A percentile compares a stretch with the other conserved stretches of the same genome.
Conservation (phyloP, 2,113 vertebrate species). For the Mesocricetus auratus region DNA sequence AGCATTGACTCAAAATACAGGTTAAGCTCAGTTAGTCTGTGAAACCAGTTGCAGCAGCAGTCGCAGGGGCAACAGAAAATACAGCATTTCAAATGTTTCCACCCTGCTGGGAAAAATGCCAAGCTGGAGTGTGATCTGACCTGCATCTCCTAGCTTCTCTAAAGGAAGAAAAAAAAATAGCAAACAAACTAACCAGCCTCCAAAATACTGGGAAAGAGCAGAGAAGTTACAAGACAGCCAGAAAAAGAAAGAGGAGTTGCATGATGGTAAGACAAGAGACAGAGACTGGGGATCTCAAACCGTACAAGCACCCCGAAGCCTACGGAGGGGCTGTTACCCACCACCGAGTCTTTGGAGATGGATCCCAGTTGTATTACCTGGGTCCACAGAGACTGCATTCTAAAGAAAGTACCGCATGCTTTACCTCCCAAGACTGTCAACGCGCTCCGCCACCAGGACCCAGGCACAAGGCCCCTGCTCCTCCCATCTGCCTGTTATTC, state of each 20-base stretch:
- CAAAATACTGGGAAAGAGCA: neutral
- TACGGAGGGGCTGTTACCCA: neutral
- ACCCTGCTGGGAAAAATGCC: slow-evolving; percentile 65
- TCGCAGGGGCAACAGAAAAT: slow-evolving; percentile 58
- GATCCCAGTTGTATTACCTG: neutral
- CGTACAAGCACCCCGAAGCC: neutral
- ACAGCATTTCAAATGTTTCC: slow-evolving; percentile 66
- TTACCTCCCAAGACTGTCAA: neutral
- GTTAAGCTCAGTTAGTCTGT: slow-evolving; percentile 54
- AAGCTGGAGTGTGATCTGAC: slow-evolving; percentile 56
- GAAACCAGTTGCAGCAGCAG: neutral
- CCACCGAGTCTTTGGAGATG: neutral
- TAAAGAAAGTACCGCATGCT: neutral
- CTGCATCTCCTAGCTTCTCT: slow-evolving; percentile 44
- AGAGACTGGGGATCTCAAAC: neutral
- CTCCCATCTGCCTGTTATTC: neutral
- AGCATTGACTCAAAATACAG: slow-evolving; percentile 73
- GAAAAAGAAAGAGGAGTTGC: neutral
- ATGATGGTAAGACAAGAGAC: neutral
- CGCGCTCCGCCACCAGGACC: slow-evolving; percentile 14
- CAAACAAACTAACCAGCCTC: neutral
- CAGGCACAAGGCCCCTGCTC: neutral
- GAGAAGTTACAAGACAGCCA: slow-evolving; percentile 3
- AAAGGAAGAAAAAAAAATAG: slow-evolving; percentile 22
- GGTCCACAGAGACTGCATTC: neutral